Percentiles rank a stretch among this genome's conserved stretches.
These are phyloP conservation scores for Mixornis gularis DNA, from an alignment of 2,113 vertebrate species.

Conservation along the genomic window DNA sequence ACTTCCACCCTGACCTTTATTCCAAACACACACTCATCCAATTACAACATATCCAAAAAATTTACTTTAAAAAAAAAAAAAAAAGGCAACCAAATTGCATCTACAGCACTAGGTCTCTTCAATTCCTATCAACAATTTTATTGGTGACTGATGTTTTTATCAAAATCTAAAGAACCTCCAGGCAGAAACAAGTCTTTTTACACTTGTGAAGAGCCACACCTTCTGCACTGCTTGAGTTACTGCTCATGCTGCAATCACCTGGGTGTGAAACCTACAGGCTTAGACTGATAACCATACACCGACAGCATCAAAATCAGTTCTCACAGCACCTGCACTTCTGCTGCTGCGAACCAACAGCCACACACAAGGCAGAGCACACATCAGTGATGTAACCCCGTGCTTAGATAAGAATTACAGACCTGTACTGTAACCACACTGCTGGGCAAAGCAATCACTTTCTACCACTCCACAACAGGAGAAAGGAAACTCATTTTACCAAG, in stretches of 20 bases:
- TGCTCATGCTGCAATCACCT: neutral
- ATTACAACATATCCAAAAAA: neutral
- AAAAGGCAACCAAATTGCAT: neutral
- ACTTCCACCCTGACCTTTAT: neutral
- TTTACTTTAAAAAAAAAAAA: neutral
- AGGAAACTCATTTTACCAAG: neutral
- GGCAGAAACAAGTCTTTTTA: neutral
- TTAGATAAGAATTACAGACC: neutral
- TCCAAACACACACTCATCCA: neutral
- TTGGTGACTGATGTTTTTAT: neutral
- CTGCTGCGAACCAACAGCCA: neutral
- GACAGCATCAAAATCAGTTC: neutral
- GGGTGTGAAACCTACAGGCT: neutral
- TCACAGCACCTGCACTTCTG: neutral
- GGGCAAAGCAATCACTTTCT: neutral
- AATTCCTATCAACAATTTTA: neutral
- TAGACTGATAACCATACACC: neutral
- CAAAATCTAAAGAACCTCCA: neutral
- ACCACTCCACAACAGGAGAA: neutral
- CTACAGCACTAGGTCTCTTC: neutral
- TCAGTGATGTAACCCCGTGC: neutral
- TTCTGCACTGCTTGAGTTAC: neutral
- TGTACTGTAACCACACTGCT: neutral
- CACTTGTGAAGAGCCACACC: neutral
- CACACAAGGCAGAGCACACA: rapidly evolving